Evolutionary conservation across 1,140 invertebrate genomes (phyloP), one percentile per base, ranked within the genome.

Genomic region (Cepaea nemoralis): DNA sequence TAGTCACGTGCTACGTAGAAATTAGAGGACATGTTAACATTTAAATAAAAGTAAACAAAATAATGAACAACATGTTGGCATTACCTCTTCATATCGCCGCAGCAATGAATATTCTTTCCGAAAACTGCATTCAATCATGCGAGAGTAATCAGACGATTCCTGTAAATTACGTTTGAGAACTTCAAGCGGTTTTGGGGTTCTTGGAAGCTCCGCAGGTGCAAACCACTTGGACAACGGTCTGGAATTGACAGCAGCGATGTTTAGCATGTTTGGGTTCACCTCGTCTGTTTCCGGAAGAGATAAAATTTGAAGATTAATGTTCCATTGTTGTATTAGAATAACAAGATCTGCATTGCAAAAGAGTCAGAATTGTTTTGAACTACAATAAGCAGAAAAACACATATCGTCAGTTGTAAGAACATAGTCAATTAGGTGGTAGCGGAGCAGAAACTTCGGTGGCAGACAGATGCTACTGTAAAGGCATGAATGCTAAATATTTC

Each of bases 211-310:
- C n/a, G 31, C 33, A 5, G 75, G 75, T 1, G 6, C 5, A 5
- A 63, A 48, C 75, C 75, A 77, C n/a, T 37, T 59, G 16, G 39
- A 45, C 55, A 77, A 33, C 8, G 59, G 75, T 19, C 22, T 12
- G 22, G 48, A 2, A 33, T 24, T 40, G 12, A 77, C 39, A 27
- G 42, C 55, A 1, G 35, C 12, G 8, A 39, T 42, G 48, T 24
- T 63, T 33, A 77, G 73, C 69, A 10, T 10, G n/a, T 27, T 40
- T 39, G 35, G 3, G 24, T 2, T 3, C 10, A 10, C 16, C 24
- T 3, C 27, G 14, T 70, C 35, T 70, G 22, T 0, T 3, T 24
- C 12, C 22, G 1, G 37, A 12, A 42, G 6, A n/a, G 24, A 40
- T 40, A 39, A 70, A 35, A 40, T 40, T 8, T 39, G 69, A 42